phyloP scores from a whole-genome alignment of 1,140 invertebrate genomes.

The Lordiphosa stackelbergi region DNA sequence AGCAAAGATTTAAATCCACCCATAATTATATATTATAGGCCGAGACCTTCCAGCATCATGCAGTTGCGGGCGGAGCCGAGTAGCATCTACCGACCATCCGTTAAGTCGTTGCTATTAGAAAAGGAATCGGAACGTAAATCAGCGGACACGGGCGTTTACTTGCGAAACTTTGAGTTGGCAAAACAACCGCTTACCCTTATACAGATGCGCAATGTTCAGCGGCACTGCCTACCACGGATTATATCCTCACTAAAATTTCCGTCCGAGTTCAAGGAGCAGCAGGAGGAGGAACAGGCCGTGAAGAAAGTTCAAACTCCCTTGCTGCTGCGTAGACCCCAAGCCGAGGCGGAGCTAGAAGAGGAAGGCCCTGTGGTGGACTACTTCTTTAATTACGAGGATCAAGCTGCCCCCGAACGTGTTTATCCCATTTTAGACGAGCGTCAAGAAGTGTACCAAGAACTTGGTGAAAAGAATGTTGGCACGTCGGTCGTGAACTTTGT shows the following conservation, averaged over 20 bases:
- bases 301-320: not conserved
- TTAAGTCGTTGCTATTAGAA: not conserved
- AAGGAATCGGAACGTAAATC: not conserved
- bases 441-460: not conserved
- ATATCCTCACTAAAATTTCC: conserved; percentile 68
- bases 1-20: not conserved
- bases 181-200: not conserved
- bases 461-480: not conserved
- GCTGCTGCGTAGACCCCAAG: conserved; percentile 4
- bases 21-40: not conserved
- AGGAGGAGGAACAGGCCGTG: not conserved
- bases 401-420: conserved; percentile 50
- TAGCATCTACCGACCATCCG: conserved; percentile 22
- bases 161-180: conserved; percentile 26
- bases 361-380: not conserved
- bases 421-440: conserved; percentile 34
- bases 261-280: conserved; percentile 36
- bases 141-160: fast-evolving
- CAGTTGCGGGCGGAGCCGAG: not conserved
- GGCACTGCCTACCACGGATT: conserved; percentile 42
- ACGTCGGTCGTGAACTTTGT: not conserved
- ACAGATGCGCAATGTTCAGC: conserved; percentile 14
- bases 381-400: conserved; percentile 41
- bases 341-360: not conserved
- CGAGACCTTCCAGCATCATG: not conserved